A percentile compares a stretch with the other conserved stretches of the same genome.
These are phyloP conservation scores for Rhegmatorhina hoffmannsi DNA, from an alignment of 2,113 vertebrate species.

Conservation along the genomic window DNA sequence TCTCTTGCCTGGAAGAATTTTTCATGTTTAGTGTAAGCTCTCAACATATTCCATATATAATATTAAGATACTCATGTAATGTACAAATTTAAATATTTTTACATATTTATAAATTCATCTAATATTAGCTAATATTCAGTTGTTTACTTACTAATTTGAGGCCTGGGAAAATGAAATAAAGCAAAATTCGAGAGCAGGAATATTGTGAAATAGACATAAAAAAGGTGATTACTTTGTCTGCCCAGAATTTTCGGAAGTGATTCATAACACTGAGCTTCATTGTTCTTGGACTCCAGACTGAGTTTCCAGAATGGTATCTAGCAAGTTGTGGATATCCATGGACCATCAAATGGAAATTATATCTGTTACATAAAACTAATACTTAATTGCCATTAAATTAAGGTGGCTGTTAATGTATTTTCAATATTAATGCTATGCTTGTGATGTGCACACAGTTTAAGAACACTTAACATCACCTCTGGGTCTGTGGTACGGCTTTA, in stretches of 20 bases:
- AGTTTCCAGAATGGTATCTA: not conserved
- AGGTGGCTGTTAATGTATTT: not conserved
- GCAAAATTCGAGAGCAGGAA: not conserved
- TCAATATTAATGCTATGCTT: not conserved
- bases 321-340: not conserved
- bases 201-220: not conserved
- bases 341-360: not conserved
- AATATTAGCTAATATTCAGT: not conserved
- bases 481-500: not conserved
- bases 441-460: not conserved
- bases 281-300: not conserved
- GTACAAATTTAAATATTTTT: not conserved
- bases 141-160: not conserved
- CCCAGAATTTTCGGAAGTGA: not conserved
- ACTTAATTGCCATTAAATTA: not conserved
- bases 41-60: not conserved
- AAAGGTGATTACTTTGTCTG: not conserved
- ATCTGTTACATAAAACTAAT: not conserved
- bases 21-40: not conserved
- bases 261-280: not conserved
- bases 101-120: not conserved
- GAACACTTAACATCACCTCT: not conserved
- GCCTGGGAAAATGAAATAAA: not conserved
- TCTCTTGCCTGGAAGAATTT: not conserved
- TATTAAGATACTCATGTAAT: not conserved